Base-by-base conservation (phyloP, 2,113 vertebrate species). In the Marcusenius ussheri region DNA sequence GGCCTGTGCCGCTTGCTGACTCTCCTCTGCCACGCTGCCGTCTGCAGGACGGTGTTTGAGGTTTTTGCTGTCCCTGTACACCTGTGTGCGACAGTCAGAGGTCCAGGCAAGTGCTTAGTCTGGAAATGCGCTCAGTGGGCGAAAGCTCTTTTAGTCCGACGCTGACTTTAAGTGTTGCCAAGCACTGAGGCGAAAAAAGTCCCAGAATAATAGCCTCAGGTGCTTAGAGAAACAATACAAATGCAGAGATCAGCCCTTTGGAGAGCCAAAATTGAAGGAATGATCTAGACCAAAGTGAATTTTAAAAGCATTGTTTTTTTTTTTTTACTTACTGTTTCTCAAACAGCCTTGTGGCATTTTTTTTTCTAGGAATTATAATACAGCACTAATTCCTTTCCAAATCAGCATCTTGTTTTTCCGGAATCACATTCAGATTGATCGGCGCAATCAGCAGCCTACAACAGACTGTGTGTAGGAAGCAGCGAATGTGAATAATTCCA, bases 381-480 rank as follows among this genome's bases (percentile, higher is more conserved):
- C 35, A 27, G 62, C 70, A 56, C 50, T 88, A 45, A 88, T 86
- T 86, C 56, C 35, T 66, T 39, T 85, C 51, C 39, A 47, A 46
- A 42, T 80, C 89, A 88, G 17, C 24, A 87, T 50, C 42, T 77
- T 87, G 88, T 88, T 89, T 70, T 85, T 83, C 53, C 62, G 51
- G 83, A 80, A 86, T 74, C 35, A 35, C 86, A 90, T 90, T 83
- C 89, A 89, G 45, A 85, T 88, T 83, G 90, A 90, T 91, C 92
- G 46, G 80, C 77, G 49, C 66, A 80, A 88, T 88, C 89, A 51
- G 27, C 66, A 87, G n/a, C 50, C 47, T 90, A 89, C 74, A 90
- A 92, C 94, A 95, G 93, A 92, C 92, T 94, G 93, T 94, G 95
- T 93, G 94, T 92, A 92, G 93, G 91, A 91, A 91, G 93, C 90